Percentiles rank a stretch among this genome's conserved stretches.
Conservation (phyloP, 1,140 invertebrate species). For the Panulirus ornatus region DNA sequence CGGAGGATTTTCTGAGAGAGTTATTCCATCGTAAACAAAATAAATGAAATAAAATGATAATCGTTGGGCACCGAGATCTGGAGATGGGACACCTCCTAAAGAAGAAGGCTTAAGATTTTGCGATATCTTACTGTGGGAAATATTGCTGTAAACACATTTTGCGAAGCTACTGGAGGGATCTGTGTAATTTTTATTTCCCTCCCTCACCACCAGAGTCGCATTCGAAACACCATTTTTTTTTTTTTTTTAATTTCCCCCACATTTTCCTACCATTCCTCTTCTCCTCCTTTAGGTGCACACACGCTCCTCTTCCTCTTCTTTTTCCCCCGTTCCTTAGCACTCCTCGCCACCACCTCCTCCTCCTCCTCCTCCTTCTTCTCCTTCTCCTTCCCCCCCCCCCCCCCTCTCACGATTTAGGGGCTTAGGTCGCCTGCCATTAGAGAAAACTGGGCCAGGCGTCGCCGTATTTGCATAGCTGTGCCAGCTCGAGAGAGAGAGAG, state of each 20-base stretch:
- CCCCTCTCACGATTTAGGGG: constrained; percentile 51
- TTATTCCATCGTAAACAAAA: too few species aligned
- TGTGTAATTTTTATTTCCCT: too few species aligned
- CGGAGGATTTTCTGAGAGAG: too few species aligned
- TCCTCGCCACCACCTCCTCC: not conserved
- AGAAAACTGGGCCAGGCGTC: constrained; percentile 55
- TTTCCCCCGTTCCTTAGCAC: not conserved
- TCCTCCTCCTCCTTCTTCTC: not conserved
- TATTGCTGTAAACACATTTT: too few species aligned
- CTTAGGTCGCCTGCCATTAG: constrained; percentile 61
- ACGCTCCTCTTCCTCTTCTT: constrained; percentile 3
- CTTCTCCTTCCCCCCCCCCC: constrained; percentile 16
- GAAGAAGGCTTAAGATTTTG: too few species aligned
- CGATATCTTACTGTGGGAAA: too few species aligned
- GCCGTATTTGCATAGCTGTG: constrained; percentile 55
- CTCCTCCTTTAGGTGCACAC: not conserved
- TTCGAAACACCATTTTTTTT: too few species aligned
- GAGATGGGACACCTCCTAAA: too few species aligned
- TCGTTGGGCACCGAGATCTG: too few species aligned
- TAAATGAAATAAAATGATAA: too few species aligned
- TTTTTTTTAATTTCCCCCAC: constrained; percentile 13
- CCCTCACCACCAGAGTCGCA: too few species aligned
- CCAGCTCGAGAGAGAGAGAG: constrained; percentile 18
- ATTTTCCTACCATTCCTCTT: not conserved
- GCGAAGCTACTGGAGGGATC: too few species aligned